Evolutionary conservation across 2,797 vertebrate species (phyloP).

Genomic region (Cynodonichthys magdalenae): DNA sequence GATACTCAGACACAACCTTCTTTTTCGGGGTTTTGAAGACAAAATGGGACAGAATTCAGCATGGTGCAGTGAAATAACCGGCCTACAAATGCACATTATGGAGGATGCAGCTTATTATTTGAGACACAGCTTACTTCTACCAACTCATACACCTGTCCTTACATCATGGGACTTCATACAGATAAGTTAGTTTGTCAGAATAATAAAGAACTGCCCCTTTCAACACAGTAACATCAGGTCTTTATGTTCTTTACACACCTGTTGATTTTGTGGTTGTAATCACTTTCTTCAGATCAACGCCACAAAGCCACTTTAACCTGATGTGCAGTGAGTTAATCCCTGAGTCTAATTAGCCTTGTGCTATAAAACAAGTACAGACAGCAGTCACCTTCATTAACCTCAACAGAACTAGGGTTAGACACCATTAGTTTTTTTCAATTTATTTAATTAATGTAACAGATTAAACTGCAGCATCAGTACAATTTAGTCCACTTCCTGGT

Average conservation of each 20-base stretch:
- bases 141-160: too few species aligned
- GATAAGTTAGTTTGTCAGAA: too few species aligned
- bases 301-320: slow-evolving; percentile 57
- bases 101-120: too few species aligned
- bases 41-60: too few species aligned
- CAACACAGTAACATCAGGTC: too few species aligned
- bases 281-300: slow-evolving; percentile 35
- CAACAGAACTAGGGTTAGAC: slow-evolving; percentile 46
- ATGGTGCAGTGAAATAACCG: too few species aligned
- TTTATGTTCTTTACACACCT: background rate
- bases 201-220: too few species aligned
- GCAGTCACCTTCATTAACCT: slow-evolving; percentile 67
- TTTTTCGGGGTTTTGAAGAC: too few species aligned
- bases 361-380: slow-evolving; percentile 63
- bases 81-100: too few species aligned
- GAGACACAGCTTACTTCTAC: too few species aligned
- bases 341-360: slow-evolving; percentile 71
- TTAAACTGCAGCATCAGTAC: background rate
- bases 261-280: slow-evolving; percentile 4
- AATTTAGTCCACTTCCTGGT: background rate
- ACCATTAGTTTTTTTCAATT: slow-evolving; percentile 36
- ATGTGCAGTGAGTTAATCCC: slow-evolving; percentile 65
- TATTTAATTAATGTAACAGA: slow-evolving; percentile 27
- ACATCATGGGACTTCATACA: too few species aligned
- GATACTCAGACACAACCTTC: too few species aligned